Base-by-base conservation (phyloP, 2,797 vertebrate species). In the Danio choprae region DNA sequence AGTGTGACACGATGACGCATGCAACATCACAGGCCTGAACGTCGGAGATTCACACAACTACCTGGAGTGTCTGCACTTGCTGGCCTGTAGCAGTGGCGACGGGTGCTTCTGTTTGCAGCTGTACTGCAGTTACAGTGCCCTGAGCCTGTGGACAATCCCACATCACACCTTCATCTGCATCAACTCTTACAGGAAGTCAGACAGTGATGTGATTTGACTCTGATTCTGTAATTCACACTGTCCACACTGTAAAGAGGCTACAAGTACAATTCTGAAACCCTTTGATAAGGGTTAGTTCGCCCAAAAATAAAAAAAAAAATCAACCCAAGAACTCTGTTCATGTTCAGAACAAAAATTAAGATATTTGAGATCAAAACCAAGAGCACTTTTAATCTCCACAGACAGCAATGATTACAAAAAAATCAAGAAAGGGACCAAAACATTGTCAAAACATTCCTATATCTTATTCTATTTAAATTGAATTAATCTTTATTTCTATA, bases 51-150 rank as follows among this genome's bases (percentile, higher is more conserved):
- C 89, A 91, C 95, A 98, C 97, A 96, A 97, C 97, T 99, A 98
- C 97, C 97, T 98, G 97, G 94, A 99, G 97, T 91, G 97, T 98
- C 95, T 98, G 97, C 93, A 98, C 96, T 95, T 98, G 97, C 96
- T 98, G 97, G 93, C 96, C 96, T 90, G 96, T 95, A 95, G 97
- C 96, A 77, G 96, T 95, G 95, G 96, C 95, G 93, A 97, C 96
- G 60, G 97, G 96, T 75, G 96, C 95, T 92, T 98, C 97, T 90
- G 96, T 96, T 94, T 98, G 97, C 94, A 98, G 91, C 95, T 98
- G 97, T 95, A 98, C 96, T 95, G 97, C 96, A 88, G 97, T 97
- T 93, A 98, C 96, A 94, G 96, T 96, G 94, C 96, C 97, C 93
- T 97, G 96, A 92, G 97, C 95, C 95, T 96, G 95, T 93, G 94